Conservation (phyloP, 2,113 vertebrate species). For the Microtus pennsylvanicus region DNA sequence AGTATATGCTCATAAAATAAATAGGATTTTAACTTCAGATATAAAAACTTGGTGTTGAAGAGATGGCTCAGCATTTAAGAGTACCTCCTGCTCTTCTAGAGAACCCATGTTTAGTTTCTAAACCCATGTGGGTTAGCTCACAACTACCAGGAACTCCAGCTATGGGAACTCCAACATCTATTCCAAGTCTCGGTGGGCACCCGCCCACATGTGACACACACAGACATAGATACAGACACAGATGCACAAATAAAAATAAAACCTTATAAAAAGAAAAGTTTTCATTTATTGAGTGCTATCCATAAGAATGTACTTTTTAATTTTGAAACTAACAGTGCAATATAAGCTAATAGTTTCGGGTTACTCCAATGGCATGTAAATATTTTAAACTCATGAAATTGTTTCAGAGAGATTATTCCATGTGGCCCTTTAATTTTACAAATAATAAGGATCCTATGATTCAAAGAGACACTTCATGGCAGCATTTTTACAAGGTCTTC, state of each 20-base stretch:
- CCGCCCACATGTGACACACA: not conserved
- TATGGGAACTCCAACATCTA: not conserved
- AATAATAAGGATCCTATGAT: not conserved
- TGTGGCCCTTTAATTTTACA: not conserved
- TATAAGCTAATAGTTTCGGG: not conserved
- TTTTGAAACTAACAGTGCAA: not conserved
- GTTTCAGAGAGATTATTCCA: not conserved
- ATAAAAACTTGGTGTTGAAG: not conserved
- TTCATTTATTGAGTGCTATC: not conserved
- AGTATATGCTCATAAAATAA: not conserved
- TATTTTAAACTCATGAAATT: not conserved
- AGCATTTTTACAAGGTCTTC: not conserved
- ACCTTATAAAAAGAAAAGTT: not conserved
- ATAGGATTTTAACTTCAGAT: constrained; percentile 20
- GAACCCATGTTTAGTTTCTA: not conserved
- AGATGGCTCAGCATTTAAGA: not conserved
- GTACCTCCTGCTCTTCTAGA: not conserved
- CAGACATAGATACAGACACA: not conserved
- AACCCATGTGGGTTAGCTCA: not conserved
- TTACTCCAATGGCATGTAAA: not conserved
- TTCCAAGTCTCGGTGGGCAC: not conserved
- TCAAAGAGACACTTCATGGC: not conserved
- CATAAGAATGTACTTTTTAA: not conserved
- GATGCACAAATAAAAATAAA: not conserved
- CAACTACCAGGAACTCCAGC: not conserved